phyloP scores from a whole-genome alignment of 2,797 vertebrate genomes.

The Halcyon badia region DNA sequence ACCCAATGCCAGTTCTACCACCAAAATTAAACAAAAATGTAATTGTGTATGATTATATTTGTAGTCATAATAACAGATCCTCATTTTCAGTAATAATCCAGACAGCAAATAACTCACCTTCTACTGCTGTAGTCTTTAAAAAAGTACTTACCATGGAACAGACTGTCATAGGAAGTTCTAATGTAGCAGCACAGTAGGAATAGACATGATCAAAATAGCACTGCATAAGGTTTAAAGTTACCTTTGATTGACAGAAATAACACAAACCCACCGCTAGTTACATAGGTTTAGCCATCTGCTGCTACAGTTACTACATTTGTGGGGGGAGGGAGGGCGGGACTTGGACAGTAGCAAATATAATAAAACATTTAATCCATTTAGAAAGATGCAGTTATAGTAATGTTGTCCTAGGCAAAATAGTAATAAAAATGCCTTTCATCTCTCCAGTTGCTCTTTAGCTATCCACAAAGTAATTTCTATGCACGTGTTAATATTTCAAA shows the following conservation, averaged over 20 bases:
- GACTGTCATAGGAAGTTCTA: background rate
- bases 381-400: background rate
- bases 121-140: background rate
- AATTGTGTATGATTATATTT: background rate
- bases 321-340: no score
- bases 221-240: background rate
- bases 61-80: background rate
- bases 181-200: background rate
- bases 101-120: background rate
- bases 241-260: slow-evolving; percentile 18
- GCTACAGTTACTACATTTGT: background rate
- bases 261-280: background rate
- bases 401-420: background rate
- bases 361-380: slow-evolving; percentile 9
- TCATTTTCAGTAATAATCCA: background rate
- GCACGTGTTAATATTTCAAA: background rate
- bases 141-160: background rate
- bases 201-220: background rate
- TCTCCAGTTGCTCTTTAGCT: background rate
- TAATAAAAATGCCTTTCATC: background rate
- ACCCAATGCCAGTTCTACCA: background rate
- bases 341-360: background rate
- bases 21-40: background rate
- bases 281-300: background rate
- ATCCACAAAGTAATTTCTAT: background rate